Evolutionary conservation across 2,888 invertebrate genomes (phyloP).

Genomic region (Hydriomena furcata): DNA sequence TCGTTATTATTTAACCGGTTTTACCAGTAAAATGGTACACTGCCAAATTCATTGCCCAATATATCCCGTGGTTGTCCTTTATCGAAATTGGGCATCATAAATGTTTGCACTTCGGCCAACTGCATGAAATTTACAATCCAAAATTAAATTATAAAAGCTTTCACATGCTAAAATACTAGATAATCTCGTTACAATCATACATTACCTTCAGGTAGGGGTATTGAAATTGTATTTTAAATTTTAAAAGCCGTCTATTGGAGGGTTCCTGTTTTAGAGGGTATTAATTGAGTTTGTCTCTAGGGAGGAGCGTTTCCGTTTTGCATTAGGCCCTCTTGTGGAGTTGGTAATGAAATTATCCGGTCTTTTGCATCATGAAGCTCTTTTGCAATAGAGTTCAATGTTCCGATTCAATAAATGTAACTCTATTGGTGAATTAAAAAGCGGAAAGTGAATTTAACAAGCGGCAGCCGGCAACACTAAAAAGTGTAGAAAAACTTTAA

Average conservation of each 20-base stretch:
- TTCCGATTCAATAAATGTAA: constrained; percentile 24
- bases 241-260: constrained; percentile 72
- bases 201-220: constrained; percentile 23
- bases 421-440: constrained; percentile 15
- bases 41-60: background rate
- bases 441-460: constrained; percentile 14
- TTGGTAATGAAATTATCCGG: constrained; percentile 72
- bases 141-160: constrained; percentile 20
- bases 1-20: no score
- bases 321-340: constrained; percentile 66
- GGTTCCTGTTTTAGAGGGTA: constrained; percentile 70
- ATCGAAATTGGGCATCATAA: constrained; percentile 1
- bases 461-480: constrained; percentile 8
- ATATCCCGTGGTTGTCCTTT: background rate
- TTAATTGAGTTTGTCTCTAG: constrained; percentile 81
- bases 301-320: constrained; percentile 74
- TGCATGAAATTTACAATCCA: background rate
- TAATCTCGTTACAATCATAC: constrained; percentile 22
- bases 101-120: background rate
- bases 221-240: constrained; percentile 72
- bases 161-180: constrained; percentile 10
- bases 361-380: constrained; percentile 57
- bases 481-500: constrained; percentile 1
- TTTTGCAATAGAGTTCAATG: constrained; percentile 24
- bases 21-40: no score